Evolutionary conservation across 2,113 vertebrate species (phyloP).

Genomic region (Heterotilapia buettikoferi): DNA sequence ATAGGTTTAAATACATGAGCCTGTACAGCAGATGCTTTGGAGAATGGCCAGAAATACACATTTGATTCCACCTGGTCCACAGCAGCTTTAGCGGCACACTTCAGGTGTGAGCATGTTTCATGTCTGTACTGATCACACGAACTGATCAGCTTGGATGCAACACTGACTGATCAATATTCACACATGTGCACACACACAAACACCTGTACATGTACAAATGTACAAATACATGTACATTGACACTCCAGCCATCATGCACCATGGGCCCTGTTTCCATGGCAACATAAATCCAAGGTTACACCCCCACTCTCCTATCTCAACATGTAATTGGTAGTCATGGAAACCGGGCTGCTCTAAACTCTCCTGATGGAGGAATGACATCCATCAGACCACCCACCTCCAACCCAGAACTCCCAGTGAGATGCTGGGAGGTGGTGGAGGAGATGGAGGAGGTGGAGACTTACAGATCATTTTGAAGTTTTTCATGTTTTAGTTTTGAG

Average conservation of each 20-base stretch:
- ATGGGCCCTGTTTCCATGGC: background rate
- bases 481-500: background rate
- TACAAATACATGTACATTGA: background rate
- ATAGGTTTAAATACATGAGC: background rate
- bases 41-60: background rate
- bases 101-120: background rate
- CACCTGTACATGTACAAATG: background rate
- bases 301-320: background rate
- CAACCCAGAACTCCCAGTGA: background rate
- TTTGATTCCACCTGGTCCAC: background rate
- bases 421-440: background rate
- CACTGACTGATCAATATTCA: background rate
- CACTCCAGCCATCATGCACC: background rate
- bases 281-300: background rate
- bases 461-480: background rate
- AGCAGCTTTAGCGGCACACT: background rate
- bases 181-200: fast-evolving
- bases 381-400: background rate
- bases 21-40: background rate
- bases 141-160: background rate
- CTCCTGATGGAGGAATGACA: background rate
- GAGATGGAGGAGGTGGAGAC: background rate
- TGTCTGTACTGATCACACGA: background rate
- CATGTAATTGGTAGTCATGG: background rate
- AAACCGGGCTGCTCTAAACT: background rate